Evolutionary conservation across 2,113 vertebrate genomes (phyloP).

Genomic region (Amblyornis subalaris): DNA sequence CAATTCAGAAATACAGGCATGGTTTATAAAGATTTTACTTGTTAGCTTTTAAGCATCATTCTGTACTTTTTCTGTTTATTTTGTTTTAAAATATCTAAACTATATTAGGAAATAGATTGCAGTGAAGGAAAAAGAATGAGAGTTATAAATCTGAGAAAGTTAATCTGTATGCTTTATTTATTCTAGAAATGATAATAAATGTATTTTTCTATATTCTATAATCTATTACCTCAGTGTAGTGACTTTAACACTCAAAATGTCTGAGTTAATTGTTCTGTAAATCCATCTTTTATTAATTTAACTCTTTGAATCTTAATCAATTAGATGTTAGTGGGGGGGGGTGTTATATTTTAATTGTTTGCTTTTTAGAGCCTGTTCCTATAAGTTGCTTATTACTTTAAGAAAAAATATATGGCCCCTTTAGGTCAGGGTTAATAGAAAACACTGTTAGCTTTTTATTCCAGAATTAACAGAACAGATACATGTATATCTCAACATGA

Average conservation of each 20-base stretch:
- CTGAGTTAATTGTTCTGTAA: background rate
- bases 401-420: background rate
- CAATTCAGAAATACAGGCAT: slow-evolving; percentile 20
- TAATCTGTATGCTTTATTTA: slow-evolving; percentile 32
- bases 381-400: background rate
- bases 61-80: background rate
- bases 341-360: background rate
- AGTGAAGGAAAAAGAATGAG: background rate
- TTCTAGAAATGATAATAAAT: slow-evolving; percentile 18
- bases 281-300: background rate
- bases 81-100: slow-evolving; percentile 24
- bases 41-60: slow-evolving; percentile 16
- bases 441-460: background rate
- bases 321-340: background rate
- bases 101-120: slow-evolving; percentile 13
- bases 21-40: background rate
- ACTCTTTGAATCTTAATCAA: background rate
- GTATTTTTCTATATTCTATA: background rate
- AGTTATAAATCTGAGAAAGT: background rate
- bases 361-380: background rate
- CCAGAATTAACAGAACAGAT: background rate
- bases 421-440: background rate
- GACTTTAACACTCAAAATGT: background rate
- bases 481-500: background rate
- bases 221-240: background rate